Base-by-base conservation (phyloP, 2,888 invertebrate species). In the Corbicula japonica region DNA sequence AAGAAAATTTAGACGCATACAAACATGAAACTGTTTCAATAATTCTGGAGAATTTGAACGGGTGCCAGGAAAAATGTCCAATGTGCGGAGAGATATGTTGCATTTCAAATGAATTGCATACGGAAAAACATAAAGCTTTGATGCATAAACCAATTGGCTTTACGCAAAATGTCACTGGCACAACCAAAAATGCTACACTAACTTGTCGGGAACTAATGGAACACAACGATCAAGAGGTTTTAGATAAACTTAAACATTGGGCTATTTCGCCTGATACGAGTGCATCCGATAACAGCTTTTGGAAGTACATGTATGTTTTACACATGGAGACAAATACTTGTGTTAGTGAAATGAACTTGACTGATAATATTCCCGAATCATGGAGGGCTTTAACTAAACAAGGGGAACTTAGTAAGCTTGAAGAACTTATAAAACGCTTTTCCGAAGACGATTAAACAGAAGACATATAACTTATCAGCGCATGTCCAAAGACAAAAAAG, bases 71-170 rank as follows among this genome's bases (percentile, higher is more conserved):
- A 35, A 12, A 5, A 2, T 72, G 72, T 44, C 72, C 72, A 30
- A 41, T 46, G 8, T 72, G 72, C 44, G 41, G 54, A 15, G 72
- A 72, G 54, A 41, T 54, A 4, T 72, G 72, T 32, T 21, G 48
- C 21, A 35, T 52, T 21, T 52, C 38, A 8, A 46, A 71, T 6
- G 26, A n/a, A 26, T 18, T 26, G 28, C 71, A 71, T 30, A 18
- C 23, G 23, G 71, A 48, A n/a, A 23, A 35, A n/a, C 71, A 71
- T 41, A 38, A 35, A 38, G 50, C 28, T 26, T 38, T 62, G 5
- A 30, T 71, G 35, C 71, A 71, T 41, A 61, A 23, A 48, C 71
- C 71, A 21, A 15, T 44, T 21, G 58, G n/a, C 10, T 46, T 38
- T 62, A 21, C n/a, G 28, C 50, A 52, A 28, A 50, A 35, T 21